Conservation (phyloP, 2,888 invertebrate genomes). For the Tribolium freemani region DNA sequence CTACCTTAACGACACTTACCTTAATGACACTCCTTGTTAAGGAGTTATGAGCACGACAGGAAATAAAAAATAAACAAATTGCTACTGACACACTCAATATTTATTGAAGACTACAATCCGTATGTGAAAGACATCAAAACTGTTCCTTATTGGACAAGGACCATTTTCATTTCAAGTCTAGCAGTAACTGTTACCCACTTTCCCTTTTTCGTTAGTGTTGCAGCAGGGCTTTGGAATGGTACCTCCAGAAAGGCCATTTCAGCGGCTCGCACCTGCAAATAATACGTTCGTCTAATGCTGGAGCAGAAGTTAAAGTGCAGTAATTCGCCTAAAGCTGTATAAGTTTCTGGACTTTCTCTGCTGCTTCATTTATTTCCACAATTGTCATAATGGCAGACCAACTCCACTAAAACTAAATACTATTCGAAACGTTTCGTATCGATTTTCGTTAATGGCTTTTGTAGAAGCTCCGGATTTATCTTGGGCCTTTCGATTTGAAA, state of each 20-base stretch:
- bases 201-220: slow-evolving; percentile 62
- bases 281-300: slow-evolving; percentile 59
- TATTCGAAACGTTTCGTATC: slow-evolving; percentile 41
- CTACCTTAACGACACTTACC: too few species aligned
- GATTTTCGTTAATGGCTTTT: slow-evolving; percentile 38
- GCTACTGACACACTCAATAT: too few species aligned
- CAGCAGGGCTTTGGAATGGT: slow-evolving; percentile 67
- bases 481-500: neutral
- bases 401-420: slow-evolving; percentile 50
- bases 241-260: slow-evolving; percentile 61
- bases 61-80: too few species aligned
- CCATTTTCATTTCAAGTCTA: too few species aligned
- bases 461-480: neutral
- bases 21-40: too few species aligned
- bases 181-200: neutral
- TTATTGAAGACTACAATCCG: too few species aligned
- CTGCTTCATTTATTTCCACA: slow-evolving; percentile 50
- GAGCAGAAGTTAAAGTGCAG: slow-evolving; percentile 49
- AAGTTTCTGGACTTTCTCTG: slow-evolving; percentile 53
- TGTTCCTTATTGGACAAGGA: too few species aligned
- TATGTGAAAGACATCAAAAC: too few species aligned
- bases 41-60: too few species aligned
- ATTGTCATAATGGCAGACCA: slow-evolving; percentile 51
- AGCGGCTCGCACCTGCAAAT: slow-evolving; percentile 65
- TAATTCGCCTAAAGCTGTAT: slow-evolving; percentile 60